These are phyloP conservation scores for Isaurus tuberculatus DNA, from an alignment of 92 coral and sea anemone species.

Conservation along the genomic window DNA sequence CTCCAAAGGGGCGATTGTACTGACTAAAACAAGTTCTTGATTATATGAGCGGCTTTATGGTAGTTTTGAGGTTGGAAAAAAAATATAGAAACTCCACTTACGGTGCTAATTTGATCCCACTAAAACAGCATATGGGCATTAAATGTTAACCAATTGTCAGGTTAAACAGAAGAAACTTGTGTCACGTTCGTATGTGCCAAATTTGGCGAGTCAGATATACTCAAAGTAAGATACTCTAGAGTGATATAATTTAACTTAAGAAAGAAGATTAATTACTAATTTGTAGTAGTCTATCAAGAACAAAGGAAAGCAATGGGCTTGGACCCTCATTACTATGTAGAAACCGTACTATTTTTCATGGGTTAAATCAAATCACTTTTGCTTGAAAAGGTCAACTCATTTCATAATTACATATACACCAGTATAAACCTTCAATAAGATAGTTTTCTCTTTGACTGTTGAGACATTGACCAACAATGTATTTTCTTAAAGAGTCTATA, in stretches of 20 bases:
- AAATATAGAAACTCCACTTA: neutral
- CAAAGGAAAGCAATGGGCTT: constrained; percentile 15
- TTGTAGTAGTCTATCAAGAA: constrained; percentile 12
- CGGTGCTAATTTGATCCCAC: neutral
- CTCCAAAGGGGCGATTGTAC: too few species aligned
- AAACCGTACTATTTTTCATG: constrained; percentile 2
- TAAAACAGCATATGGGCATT: constrained; percentile 16
- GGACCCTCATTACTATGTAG: neutral
- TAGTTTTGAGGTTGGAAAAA: too few species aligned
- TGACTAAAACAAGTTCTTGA: too few species aligned
- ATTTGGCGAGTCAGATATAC: constrained; percentile 17
- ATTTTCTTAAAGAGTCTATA: constrained; percentile 21
- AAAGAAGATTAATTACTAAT: constrained; percentile 7
- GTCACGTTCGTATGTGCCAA: constrained; percentile 12
- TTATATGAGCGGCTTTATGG: too few species aligned
- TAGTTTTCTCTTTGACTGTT: constrained; percentile 18
- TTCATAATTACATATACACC: constrained; percentile 20
- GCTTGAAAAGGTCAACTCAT: constrained; percentile 18
- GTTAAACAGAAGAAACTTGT: neutral
- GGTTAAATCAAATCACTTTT: constrained; percentile 10
- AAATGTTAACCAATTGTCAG: constrained; percentile 2
- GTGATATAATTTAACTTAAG: constrained; percentile 14
- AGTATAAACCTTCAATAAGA: constrained; percentile 13
- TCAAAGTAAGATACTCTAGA: constrained; percentile 14
- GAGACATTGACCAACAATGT: constrained; percentile 26